Percentiles rank a stretch among this genome's conserved stretches.
Evolutionary conservation across 2,888 invertebrate genomes (phyloP).

Genomic region (Sialis fuliginosa): DNA sequence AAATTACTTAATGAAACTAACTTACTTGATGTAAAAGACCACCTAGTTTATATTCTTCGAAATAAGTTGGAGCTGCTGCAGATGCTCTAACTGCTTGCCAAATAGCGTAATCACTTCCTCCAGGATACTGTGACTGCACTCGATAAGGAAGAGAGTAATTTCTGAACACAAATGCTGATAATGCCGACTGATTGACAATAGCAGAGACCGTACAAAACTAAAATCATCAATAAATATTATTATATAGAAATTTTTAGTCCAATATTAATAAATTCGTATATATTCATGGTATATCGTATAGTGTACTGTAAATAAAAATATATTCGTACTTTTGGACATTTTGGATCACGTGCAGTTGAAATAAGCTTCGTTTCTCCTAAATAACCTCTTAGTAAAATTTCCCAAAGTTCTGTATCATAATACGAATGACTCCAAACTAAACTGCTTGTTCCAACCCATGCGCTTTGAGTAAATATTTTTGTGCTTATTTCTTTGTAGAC

Average conservation of each 20-base stretch:
- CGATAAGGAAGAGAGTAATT: conserved; percentile 62
- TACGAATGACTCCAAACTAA: conserved; percentile 76
- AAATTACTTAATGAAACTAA: conserved; percentile 3
- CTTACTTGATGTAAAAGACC: conserved; percentile 48
- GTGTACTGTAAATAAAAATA: background rate
- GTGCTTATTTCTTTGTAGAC: conserved; percentile 40
- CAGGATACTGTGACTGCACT: conserved; percentile 50
- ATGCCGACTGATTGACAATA: conserved; percentile 52
- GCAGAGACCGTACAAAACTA: conserved; percentile 64
- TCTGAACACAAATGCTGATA: conserved; percentile 67
- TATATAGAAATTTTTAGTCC: background rate
- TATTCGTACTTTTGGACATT: conserved; percentile 33
- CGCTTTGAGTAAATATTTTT: conserved; percentile 46
- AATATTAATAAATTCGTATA: background rate
- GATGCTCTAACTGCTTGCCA: conserved; percentile 82
- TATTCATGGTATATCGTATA: background rate
- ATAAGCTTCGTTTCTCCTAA: conserved; percentile 43
- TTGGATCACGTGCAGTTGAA: conserved; percentile 31
- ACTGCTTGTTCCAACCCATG: conserved; percentile 50
- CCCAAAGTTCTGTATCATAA: conserved; percentile 75
- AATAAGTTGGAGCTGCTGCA: conserved; percentile 84
- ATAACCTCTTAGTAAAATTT: conserved; percentile 49
- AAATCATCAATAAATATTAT: conserved; percentile 9
- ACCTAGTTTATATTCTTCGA: conserved; percentile 59
- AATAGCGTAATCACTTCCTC: conserved; percentile 46